These are phyloP conservation scores for Volucella inflata DNA, from an alignment of 2,888 invertebrate species.

Conservation along the genomic window DNA sequence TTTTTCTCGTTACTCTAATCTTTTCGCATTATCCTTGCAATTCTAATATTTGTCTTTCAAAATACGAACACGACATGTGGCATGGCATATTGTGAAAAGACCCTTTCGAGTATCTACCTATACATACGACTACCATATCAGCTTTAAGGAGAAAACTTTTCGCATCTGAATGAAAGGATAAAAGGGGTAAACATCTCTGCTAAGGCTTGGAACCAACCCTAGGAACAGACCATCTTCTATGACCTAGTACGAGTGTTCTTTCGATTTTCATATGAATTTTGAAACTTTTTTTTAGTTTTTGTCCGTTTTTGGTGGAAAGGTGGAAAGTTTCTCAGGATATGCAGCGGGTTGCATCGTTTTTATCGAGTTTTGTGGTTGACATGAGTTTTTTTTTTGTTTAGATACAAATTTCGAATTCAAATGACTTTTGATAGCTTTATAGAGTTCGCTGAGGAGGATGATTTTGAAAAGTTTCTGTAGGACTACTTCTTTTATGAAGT, in stretches of 20 bases:
- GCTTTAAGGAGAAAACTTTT: constrained; percentile 34
- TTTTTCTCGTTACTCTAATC: constrained; percentile 35
- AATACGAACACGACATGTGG: constrained; percentile 39
- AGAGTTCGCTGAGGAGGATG: neutral
- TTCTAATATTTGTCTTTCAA: constrained; percentile 55
- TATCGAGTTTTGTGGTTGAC: constrained; percentile 24
- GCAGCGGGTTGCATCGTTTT: constrained; percentile 26
- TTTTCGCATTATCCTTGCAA: constrained; percentile 47
- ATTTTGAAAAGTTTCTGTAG: too few relatives aligned
- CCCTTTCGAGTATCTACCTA: too few relatives aligned
- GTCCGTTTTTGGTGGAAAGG: constrained; percentile 6
- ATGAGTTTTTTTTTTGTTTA: neutral
- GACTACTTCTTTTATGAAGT: too few relatives aligned
- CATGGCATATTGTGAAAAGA: constrained; percentile 12
- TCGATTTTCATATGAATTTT: constrained; percentile 33
- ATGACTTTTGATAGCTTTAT: constrained; percentile 6
- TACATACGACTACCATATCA: constrained; percentile 4
- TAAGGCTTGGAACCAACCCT: constrained; percentile 5
- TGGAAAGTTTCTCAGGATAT: constrained; percentile 26
- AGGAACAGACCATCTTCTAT: neutral
- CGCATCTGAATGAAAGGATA: constrained; percentile 21
- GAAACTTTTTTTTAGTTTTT: neutral
- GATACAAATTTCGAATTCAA: neutral
- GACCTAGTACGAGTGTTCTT: constrained; percentile 11
- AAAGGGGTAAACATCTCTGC: constrained; percentile 25